phyloP scores from a whole-genome alignment of 2,888 invertebrate genomes.

The Perithous albicinctus region DNA sequence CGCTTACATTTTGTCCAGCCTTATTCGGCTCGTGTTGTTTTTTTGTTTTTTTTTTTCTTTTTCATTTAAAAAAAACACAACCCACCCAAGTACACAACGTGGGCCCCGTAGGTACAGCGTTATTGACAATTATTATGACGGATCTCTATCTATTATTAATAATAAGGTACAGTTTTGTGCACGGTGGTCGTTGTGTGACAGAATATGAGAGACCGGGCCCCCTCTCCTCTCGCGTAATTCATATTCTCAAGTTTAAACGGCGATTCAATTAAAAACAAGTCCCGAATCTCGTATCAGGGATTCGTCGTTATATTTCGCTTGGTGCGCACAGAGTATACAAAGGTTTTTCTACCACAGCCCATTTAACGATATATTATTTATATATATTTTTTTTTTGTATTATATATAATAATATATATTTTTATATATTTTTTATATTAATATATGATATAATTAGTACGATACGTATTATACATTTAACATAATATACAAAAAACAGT shows the following conservation, averaged over 20 bases:
- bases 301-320: constrained; percentile 55
- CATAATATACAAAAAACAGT: constrained; percentile 73
- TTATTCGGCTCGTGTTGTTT: constrained; percentile 23
- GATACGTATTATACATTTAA: constrained; percentile 69
- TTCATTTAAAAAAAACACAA: constrained; percentile 55
- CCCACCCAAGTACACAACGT: constrained; percentile 58
- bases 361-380: constrained; percentile 81
- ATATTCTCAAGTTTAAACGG: constrained; percentile 55
- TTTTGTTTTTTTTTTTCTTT: too few relatives aligned
- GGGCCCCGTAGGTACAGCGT: constrained; percentile 76
- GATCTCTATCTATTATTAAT: constrained; percentile 75
- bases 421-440: constrained; percentile 44
- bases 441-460: constrained; percentile 65
- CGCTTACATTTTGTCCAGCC: constrained; percentile 46
- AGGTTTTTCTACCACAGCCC: constrained; percentile 83
- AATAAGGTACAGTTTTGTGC: constrained; percentile 82
- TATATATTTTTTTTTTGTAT: constrained; percentile 60
- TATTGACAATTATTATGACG: constrained; percentile 82
- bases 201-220: constrained; percentile 67
- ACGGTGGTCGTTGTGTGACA: constrained; percentile 80
- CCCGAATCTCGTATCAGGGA: constrained; percentile 45
- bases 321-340: constrained; percentile 78
- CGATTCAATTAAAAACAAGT: constrained; percentile 21
- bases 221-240: constrained; percentile 51
- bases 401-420: constrained; percentile 68